These are phyloP conservation scores for Pantherophis alleghaniensis DNA, from an alignment of 2,797 vertebrate genomes.

Conservation along the genomic window DNA sequence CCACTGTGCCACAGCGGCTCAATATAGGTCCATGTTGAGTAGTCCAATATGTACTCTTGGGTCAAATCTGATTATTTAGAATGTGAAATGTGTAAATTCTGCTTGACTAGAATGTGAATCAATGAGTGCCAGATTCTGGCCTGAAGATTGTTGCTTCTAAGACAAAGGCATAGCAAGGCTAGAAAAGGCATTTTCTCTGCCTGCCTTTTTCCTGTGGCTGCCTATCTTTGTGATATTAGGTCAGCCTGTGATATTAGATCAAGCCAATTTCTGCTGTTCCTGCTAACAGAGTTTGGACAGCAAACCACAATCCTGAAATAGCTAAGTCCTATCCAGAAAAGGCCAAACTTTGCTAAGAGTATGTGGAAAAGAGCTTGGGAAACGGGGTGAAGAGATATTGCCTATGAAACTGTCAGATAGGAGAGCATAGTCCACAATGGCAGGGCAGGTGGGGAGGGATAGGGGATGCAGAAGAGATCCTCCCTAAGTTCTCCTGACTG, in stretches of 20 bases:
- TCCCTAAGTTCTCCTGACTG: not conserved
- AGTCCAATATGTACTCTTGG: not conserved
- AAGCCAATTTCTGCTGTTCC: not conserved
- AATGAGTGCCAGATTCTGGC: not conserved
- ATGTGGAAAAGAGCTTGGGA: not conserved
- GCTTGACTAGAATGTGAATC: not conserved
- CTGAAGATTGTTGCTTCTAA: not conserved
- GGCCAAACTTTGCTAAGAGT: not conserved
- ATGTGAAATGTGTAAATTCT: not conserved
- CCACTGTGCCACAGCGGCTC: accelerated
- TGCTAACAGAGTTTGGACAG: not conserved
- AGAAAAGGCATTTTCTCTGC: not conserved
- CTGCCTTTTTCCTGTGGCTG: not conserved
- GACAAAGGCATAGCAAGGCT: not conserved
- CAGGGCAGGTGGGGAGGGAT: not conserved
- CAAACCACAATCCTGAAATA: not conserved
- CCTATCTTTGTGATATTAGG: not conserved
- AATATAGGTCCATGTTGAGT: not conserved
- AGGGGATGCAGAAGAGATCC: not conserved
- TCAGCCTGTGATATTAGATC: not conserved
- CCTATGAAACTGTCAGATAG: not conserved
- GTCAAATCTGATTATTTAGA: not conserved
- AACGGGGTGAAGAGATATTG: not conserved
- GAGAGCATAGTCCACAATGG: not conserved
- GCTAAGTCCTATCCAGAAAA: not conserved